Base-by-base conservation (phyloP, 2,888 invertebrate species). In the Mythimna vitellina region DNA sequence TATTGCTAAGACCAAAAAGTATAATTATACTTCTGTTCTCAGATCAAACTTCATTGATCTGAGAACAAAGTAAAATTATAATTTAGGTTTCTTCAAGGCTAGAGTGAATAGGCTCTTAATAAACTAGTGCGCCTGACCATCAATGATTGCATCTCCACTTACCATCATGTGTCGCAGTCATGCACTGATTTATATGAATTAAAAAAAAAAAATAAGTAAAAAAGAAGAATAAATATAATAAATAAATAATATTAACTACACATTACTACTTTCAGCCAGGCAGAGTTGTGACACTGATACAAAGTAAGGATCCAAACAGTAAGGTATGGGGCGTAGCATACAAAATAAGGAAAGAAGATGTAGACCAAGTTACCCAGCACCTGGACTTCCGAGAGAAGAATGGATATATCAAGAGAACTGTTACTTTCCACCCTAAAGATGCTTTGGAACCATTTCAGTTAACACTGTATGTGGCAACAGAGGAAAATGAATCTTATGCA, bases 321-420 rank as follows among this genome's bases (percentile, higher is more conserved):
- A 94, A 95, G 87, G 99, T 99, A 0, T 99, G 99, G 98, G 99
- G 99, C 5, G 96, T 99, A 20, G 99, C 99, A 0, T 99, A 99
- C 92, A 97, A 98, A 93, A 98, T 99, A 87, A 97, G 97, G 10
- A 92, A 96, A 0, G 93, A 97, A 63, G 97, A 99, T 78, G 97
- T 97, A 80, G 96, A 97, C 12, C 92, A 96, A 78, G 99, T 99
- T 0, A 96, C 98, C 1, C 96, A 97, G 66, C 98, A 99, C 91
- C 96, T 99, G 82, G 99, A 99, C 91, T 98, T 97, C 89, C 96
- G 99, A 88, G 99, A 99, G 93, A 99, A 99, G 91, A 99, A 98
- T 92, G 99, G 99, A 14, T 99, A 99, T 90, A 96, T 97, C 67
- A 97, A 98, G 84, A 97, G 96, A 89, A 95, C 93, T 8, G 97